phyloP scores from a whole-genome alignment of 2,888 invertebrate species.

The Ophion ventricosus region DNA sequence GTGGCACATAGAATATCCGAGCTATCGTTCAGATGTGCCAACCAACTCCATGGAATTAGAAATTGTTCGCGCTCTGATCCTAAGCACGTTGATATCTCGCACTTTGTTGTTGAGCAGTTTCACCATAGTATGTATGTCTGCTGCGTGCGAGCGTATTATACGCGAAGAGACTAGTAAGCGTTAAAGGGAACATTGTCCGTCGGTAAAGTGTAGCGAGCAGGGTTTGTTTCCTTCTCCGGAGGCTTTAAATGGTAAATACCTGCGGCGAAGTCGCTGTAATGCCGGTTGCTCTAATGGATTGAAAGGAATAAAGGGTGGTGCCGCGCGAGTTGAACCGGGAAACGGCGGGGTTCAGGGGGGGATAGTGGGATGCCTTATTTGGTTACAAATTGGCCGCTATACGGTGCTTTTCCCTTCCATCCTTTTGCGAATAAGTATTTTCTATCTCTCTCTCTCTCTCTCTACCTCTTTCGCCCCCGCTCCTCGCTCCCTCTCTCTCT shows the following conservation, averaged over 20 bases:
- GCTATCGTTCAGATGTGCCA: not conserved
- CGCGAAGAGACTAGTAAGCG: not conserved
- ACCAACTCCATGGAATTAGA: not conserved
- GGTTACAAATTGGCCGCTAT: slow-evolving; percentile 75
- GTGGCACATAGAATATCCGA: not conserved
- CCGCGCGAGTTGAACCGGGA: slow-evolving; percentile 5
- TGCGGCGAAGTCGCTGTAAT: slow-evolving; percentile 69
- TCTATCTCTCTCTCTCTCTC: slow-evolving; percentile 19
- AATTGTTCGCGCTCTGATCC: not conserved
- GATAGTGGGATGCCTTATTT: slow-evolving; percentile 69
- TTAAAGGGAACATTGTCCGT: slow-evolving; percentile 12
- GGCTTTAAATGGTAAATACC: slow-evolving; percentile 72
- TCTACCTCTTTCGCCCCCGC: slow-evolving; percentile 30
- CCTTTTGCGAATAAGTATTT: slow-evolving; percentile 34
- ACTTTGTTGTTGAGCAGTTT: slow-evolving; percentile 37
- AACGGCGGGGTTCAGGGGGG: not conserved
- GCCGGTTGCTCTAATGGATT: slow-evolving; percentile 74
- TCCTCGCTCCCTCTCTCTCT: not conserved
- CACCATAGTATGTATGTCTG: slow-evolving; percentile 8
- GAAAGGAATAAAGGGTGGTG: slow-evolving; percentile 72
- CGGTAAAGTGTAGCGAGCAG: not conserved
- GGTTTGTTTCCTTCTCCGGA: slow-evolving; percentile 28
- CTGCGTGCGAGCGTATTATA: not conserved
- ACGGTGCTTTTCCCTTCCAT: slow-evolving; percentile 30
- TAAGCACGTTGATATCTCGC: slow-evolving; percentile 31